Base-by-base conservation (phyloP, 2,797 vertebrate genomes). In the Semotilus atromaculatus region DNA sequence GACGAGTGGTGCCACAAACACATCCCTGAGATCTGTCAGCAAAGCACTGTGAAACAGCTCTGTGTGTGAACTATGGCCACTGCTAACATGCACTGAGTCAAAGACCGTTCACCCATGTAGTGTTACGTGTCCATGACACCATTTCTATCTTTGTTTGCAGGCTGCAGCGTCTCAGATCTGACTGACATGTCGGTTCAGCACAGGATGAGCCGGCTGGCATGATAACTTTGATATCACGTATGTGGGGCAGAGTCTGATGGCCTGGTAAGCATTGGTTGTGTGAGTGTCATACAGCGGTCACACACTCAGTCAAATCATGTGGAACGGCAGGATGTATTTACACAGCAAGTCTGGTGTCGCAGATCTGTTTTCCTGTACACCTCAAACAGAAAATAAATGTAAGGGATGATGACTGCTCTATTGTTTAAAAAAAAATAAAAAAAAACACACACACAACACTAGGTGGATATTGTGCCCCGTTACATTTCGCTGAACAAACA, bases 211-310 rank as follows among this genome's bases (percentile, higher is more conserved):
- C 48, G 84, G 72, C 21, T 21, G 43, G 60, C 79, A 64, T 68
- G 66, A 84, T 60, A 87, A 81, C 62, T 83, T 72, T 67, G 68
- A 73, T 81, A 70, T 45, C 29, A 62, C 8, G 71, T 88, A 88
- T 80, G 62, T 31, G 16, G 31, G 43, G 5, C 86, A 88, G 60
- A 80, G 58, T 36, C 29, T 66, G 73, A 38, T n/a, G 34, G 43
- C 29, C 21, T 13, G 26, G 6, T 51, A 21, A 31, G 43, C 43
- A 45, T 10, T 29, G 38, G 3, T 8, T 55, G 53, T 58, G 11
- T n/a, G 73, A 71, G 51, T 58, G 80, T 72, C 53, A 48, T 62
- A 9, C 68, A 34, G 29, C 5, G 18, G 29, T 80, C 58, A 31
- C 62, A 48, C n/a, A 45, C 16, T 21, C 58, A 45, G 36, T 51